A percentile compares a stretch with the other conserved stretches of the same genome.
phyloP scores from a whole-genome alignment of 2,888 invertebrate species.

The Tanypteryx hageni region DNA sequence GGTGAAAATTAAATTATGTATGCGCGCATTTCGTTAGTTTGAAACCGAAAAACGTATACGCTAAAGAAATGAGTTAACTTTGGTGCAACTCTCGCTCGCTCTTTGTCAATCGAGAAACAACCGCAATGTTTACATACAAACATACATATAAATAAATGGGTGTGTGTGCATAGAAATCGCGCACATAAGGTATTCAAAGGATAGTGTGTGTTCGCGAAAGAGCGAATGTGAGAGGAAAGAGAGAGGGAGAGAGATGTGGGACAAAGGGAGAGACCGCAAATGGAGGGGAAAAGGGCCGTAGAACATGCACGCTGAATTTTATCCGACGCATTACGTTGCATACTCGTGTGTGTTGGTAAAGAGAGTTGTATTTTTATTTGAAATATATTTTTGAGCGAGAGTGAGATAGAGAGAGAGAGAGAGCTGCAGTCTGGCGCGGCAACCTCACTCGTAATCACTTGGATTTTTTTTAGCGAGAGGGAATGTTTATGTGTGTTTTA shows the following conservation, averaged over 20 bases:
- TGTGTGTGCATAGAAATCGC: not conserved
- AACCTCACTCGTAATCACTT: not conserved
- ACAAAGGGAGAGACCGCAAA: constrained; percentile 14
- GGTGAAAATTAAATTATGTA: too few relatives aligned
- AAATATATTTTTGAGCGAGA: not conserved
- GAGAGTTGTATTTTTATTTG: not conserved
- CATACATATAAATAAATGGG: too few relatives aligned
- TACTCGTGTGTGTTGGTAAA: not conserved
- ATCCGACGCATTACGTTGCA: constrained; percentile 6
- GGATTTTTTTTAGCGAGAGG: not conserved
- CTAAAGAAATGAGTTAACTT: too few relatives aligned
- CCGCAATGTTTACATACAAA: too few relatives aligned
- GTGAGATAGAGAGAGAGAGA: not conserved
- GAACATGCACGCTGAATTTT: not conserved
- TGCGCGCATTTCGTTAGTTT: too few relatives aligned
- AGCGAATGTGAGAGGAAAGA: not conserved
- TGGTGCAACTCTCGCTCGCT: too few relatives aligned
- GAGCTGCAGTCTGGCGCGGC: constrained; percentile 20
- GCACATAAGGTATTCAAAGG: not conserved
- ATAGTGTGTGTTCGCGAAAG: not conserved
- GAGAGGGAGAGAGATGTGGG: not conserved
- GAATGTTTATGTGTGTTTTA: constrained; percentile 4
- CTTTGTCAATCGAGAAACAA: too few relatives aligned
- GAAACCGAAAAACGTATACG: too few relatives aligned
- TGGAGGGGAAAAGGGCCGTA: not conserved